phyloP scores from a whole-genome alignment of 1,140 invertebrate species.

The Mercenaria mercenaria region DNA sequence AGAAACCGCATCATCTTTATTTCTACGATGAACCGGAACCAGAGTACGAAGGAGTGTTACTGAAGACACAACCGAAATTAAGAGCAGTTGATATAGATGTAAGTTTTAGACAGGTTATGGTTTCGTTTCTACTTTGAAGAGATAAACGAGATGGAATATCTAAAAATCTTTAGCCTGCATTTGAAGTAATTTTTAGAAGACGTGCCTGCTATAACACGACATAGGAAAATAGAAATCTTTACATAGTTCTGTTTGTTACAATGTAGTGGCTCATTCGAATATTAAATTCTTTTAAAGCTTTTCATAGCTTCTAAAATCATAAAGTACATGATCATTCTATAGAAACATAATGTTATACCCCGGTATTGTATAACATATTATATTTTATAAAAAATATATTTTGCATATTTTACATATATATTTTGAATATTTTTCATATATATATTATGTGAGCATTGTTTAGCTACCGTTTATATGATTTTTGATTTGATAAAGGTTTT shows the following conservation, averaged over 20 bases:
- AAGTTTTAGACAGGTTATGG: neutral
- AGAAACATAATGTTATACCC: too few relatives aligned
- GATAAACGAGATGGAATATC: neutral
- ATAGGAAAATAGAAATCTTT: neutral
- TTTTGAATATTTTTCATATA: too few relatives aligned
- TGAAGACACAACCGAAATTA: conserved; percentile 26
- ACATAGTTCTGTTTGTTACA: neutral
- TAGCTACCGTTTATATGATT: neutral
- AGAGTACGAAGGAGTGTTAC: conserved; percentile 40
- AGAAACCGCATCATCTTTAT: neutral
- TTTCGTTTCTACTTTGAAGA: neutral
- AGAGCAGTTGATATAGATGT: conserved; percentile 23
- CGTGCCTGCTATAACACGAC: neutral
- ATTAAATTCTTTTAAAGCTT: too few relatives aligned
- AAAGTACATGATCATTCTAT: too few relatives aligned
- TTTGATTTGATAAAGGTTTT: neutral
- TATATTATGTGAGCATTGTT: neutral
- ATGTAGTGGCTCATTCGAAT: too few relatives aligned
- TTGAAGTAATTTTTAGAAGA: neutral
- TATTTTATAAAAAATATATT: neutral
- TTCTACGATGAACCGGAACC: conserved; percentile 2
- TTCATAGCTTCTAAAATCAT: too few relatives aligned
- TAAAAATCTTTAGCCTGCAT: neutral
- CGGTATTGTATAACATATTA: too few relatives aligned
- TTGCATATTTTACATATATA: neutral